Conservation (phyloP, 2,797 vertebrate genomes). For the Alca torda region DNA sequence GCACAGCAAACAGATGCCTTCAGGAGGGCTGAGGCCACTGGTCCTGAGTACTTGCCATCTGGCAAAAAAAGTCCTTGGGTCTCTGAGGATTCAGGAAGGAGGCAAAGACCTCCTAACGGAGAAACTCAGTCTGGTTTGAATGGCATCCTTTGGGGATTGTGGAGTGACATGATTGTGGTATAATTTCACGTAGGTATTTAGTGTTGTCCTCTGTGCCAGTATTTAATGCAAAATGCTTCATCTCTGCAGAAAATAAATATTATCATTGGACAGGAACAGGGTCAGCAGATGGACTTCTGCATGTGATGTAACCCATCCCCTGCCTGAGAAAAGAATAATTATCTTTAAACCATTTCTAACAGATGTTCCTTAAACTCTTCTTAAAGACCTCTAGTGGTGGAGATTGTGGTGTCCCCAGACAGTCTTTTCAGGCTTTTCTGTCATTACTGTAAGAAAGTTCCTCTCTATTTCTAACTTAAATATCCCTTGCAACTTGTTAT, state of each 20-base stretch:
- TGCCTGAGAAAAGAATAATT: neutral
- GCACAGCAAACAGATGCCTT: neutral
- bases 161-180: neutral
- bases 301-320: neutral
- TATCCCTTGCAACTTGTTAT: neutral
- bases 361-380: neutral
- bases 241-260: neutral
- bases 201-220: neutral
- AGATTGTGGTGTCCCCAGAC: neutral
- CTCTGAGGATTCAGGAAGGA: neutral
- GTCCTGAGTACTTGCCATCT: neutral
- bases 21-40: neutral
- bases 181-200: neutral
- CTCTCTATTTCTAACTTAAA: neutral
- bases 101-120: neutral
- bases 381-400: neutral
- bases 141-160: too few relatives aligned
- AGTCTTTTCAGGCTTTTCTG: neutral
- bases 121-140: neutral
- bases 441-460: neutral
- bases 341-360: neutral
- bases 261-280: neutral
- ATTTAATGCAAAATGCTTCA: neutral
- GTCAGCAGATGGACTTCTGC: neutral
- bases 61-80: neutral